Percentiles rank a stretch among this genome's conserved stretches.
Evolutionary conservation across 2,113 vertebrate genomes (phyloP).

Genomic region (Pipra filicauda): DNA sequence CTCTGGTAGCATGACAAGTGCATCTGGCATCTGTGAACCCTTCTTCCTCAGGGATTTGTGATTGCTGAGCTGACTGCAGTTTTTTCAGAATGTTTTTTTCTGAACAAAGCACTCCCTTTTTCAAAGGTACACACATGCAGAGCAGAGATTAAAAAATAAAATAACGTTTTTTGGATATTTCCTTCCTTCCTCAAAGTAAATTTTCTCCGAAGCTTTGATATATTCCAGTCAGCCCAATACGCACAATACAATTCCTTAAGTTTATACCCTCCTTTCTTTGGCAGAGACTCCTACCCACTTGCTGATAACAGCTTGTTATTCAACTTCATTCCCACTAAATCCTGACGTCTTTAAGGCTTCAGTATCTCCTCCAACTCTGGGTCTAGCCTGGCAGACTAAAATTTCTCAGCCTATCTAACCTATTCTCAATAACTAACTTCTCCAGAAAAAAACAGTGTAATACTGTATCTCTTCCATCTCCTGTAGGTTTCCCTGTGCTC

Average conservation of each 20-base stretch:
- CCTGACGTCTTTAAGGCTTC: not conserved
- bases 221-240: not conserved
- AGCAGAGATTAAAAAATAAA: conserved; percentile 50
- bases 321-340: not conserved
- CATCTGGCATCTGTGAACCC: conserved; percentile 39
- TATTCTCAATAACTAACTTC: not conserved
- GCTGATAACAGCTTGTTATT: not conserved
- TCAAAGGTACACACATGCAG: conserved; percentile 30
- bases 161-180: not conserved
- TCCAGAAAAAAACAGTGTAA: not conserved
- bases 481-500: not conserved
- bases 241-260: not conserved
- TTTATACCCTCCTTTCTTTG: not conserved
- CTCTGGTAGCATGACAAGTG: conserved; percentile 42
- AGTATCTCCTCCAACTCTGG: not conserved
- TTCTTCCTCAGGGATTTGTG: conserved; percentile 33
- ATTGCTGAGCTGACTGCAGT: not conserved
- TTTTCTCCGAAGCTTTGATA: not conserved
- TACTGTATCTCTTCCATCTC: not conserved
- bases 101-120: conserved; percentile 18
- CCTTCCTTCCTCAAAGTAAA: not conserved
- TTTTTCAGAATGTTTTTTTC: not conserved
- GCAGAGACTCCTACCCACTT: not conserved
- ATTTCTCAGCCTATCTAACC: not conserved
- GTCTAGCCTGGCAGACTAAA: not conserved